phyloP scores from a whole-genome alignment of 2,113 vertebrate genomes.

The Camelus dromedarius region DNA sequence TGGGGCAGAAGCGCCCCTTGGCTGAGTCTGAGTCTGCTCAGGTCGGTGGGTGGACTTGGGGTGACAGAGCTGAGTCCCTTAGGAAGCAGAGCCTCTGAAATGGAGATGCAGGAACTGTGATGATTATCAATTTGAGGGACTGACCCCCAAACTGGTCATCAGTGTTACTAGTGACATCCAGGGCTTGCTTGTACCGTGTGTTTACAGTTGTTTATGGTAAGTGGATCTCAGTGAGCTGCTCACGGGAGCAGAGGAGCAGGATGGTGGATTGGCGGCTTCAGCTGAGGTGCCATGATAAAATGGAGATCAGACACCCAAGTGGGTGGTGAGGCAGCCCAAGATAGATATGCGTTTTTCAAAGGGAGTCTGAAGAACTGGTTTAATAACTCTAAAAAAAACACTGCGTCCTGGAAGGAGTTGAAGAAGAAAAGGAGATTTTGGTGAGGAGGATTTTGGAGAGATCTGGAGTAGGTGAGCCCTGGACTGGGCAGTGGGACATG shows the following conservation, averaged over 20 bases:
- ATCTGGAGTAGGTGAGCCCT: background rate
- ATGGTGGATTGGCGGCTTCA: background rate
- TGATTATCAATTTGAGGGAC: background rate
- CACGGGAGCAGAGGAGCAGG: background rate
- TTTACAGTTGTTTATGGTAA: background rate
- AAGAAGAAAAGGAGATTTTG: background rate
- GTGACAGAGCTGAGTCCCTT: background rate
- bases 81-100: background rate
- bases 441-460: conserved; percentile 7
- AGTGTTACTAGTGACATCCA: background rate
- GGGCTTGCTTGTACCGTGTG: background rate
- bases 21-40: background rate
- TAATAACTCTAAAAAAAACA: background rate
- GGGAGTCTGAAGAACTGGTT: background rate
- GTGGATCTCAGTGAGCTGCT: background rate
- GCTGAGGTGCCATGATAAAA: background rate
- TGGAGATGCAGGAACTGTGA: background rate
- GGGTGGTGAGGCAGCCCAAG: background rate
- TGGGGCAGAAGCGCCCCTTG: background rate
- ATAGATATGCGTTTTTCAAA: background rate
- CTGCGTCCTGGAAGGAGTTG: background rate
- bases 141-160: background rate
- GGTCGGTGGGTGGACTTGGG: background rate
- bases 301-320: background rate
- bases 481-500: background rate